These are phyloP conservation scores for Blastomussa wellsi DNA, from an alignment of 92 coral and sea anemone species.

Conservation along the genomic window DNA sequence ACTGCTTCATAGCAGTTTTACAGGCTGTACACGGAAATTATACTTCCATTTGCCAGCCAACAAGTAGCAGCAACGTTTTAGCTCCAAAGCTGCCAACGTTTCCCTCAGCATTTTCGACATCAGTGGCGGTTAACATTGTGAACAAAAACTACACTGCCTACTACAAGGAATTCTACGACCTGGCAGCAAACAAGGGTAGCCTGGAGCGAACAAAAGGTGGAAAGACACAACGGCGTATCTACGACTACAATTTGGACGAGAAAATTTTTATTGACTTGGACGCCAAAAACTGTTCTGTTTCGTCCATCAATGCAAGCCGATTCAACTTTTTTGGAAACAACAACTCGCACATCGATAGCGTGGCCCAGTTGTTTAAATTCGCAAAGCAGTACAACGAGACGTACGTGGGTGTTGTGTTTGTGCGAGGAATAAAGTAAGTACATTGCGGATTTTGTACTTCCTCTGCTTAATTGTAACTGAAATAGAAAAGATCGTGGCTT, in stretches of 20 bases:
- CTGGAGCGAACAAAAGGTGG: constrained; percentile 40
- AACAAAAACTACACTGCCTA: constrained; percentile 59
- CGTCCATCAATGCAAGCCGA: constrained; percentile 16
- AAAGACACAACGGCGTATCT: constrained; percentile 34
- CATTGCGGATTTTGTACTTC: too few species aligned
- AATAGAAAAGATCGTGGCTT: too few species aligned
- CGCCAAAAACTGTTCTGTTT: constrained; percentile 45
- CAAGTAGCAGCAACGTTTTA: constrained; percentile 14
- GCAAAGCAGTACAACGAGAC: constrained; percentile 60
- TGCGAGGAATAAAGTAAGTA: constrained; percentile 76
- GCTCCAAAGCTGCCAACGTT: constrained; percentile 68
- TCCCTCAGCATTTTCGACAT: constrained; percentile 63
- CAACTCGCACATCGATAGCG: constrained; percentile 60
- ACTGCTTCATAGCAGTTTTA: constrained; percentile 11
- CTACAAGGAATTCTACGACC: constrained; percentile 61
- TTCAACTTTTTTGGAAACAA: constrained; percentile 58
- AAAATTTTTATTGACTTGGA: constrained; percentile 40
- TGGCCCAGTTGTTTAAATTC: constrained; percentile 25
- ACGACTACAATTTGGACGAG: constrained; percentile 71
- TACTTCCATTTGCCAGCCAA: constrained; percentile 54
- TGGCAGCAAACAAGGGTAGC: constrained; percentile 55
- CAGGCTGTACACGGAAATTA: constrained; percentile 29
- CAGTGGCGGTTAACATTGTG: constrained; percentile 57
- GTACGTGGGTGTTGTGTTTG: constrained; percentile 49
- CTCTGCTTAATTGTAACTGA: too few species aligned